phyloP scores from a whole-genome alignment of 2,888 invertebrate genomes.

The Masnerella sp. region DNA sequence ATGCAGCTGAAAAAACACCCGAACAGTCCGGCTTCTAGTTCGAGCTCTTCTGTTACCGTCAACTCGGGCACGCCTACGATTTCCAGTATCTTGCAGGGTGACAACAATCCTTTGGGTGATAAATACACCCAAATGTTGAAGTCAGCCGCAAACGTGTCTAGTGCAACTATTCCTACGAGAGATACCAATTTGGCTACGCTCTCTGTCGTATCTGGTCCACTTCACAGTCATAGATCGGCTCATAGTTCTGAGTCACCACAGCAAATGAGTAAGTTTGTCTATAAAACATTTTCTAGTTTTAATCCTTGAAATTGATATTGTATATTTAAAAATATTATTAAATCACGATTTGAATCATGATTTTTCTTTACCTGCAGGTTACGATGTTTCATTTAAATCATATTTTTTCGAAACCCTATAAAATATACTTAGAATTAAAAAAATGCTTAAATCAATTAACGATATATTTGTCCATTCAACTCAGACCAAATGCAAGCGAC shows the following conservation, averaged over 20 bases:
- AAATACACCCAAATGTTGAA: slow-evolving; percentile 80
- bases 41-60: slow-evolving; percentile 71
- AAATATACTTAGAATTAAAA: no score
- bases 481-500: slow-evolving; percentile 80
- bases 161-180: slow-evolving; percentile 70
- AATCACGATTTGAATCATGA: no score
- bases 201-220: slow-evolving; percentile 81
- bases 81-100: slow-evolving; percentile 81
- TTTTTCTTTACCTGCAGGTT: no score
- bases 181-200: slow-evolving; percentile 82
- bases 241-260: slow-evolving; percentile 65
- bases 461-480: no score
- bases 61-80: slow-evolving; percentile 81
- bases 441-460: no score
- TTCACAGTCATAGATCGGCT: slow-evolving; percentile 73
- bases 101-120: slow-evolving; percentile 79
- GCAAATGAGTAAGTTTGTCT: slow-evolving; percentile 69
- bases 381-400: no score
- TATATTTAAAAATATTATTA: no score
- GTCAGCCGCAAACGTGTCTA: slow-evolving; percentile 68
- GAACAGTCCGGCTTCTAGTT: slow-evolving; percentile 78
- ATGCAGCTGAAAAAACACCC: slow-evolving; percentile 84
- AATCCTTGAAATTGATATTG: no score
- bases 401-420: no score
- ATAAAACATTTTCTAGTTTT: not conserved